phyloP scores from a whole-genome alignment of 2,113 vertebrate genomes.

The Xyrauchen texanus region DNA sequence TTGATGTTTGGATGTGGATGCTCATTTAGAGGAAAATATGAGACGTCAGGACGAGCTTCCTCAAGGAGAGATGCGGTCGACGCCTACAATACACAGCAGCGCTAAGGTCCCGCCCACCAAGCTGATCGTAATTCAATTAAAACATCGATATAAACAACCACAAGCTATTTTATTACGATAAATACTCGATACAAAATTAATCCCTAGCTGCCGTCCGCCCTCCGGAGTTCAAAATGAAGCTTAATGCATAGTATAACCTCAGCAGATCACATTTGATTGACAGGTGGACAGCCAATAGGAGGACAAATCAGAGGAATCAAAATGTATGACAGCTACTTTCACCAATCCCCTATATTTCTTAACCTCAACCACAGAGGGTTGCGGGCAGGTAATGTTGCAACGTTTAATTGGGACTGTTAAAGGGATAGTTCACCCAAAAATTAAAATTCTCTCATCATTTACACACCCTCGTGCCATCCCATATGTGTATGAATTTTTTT shows the following conservation, averaged over 20 bases:
- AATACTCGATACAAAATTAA: neutral
- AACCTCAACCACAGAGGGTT: neutral
- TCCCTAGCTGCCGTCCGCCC: neutral
- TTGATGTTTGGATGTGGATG: slow-evolving; percentile 14
- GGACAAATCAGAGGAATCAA: neutral
- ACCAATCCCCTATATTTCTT: slow-evolving; percentile 6
- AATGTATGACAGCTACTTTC: slow-evolving; percentile 21
- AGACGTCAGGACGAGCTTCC: slow-evolving; percentile 60
- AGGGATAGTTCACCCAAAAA: no score
- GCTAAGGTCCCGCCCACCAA: slow-evolving; percentile 46
- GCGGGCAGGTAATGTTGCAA: slow-evolving; percentile 34
- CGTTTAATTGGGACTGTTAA: no score
- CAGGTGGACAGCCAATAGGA: slow-evolving; percentile 35
- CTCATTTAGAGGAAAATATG: slow-evolving; percentile 45
- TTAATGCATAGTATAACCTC: neutral
- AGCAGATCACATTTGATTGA: slow-evolving; percentile 29
- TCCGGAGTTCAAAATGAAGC: neutral
- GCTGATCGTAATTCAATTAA: neutral
- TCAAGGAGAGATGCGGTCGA: slow-evolving; percentile 53
- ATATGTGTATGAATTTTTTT: no score
- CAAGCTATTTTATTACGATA: neutral
- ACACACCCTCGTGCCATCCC: no score
- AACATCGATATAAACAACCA: neutral
- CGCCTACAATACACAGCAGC: slow-evolving; percentile 46
- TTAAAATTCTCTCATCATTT: no score